Evolutionary conservation across 2,888 invertebrate species (phyloP).

Genomic region (Caenorhabditis sp.): DNA sequence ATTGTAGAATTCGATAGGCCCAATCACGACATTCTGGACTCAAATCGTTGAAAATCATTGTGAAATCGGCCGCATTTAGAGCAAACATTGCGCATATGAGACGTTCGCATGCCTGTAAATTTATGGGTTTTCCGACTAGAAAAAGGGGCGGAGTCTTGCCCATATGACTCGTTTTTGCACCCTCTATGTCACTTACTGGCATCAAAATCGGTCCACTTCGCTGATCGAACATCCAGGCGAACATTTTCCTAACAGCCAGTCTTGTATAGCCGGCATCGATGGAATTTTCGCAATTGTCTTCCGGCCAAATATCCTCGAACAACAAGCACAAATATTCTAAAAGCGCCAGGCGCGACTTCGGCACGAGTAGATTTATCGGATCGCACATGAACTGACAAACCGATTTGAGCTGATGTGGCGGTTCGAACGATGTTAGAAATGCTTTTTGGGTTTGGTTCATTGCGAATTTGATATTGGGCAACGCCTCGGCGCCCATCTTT

Average conservation of each 20-base stretch:
- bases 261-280: conserved; percentile 25
- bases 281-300: conserved; percentile 11
- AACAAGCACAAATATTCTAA: conserved; percentile 33
- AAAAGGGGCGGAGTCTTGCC: too few species aligned
- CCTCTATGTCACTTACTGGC: too few species aligned
- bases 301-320: conserved; percentile 38
- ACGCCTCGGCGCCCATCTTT: conserved; percentile 18
- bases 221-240: conserved; percentile 37
- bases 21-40: conserved; percentile 26
- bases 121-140: too few species aligned
- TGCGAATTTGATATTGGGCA: conserved; percentile 25
- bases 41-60: conserved; percentile 28
- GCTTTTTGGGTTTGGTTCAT: conserved; percentile 16
- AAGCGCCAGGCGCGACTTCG: conserved; percentile 20
- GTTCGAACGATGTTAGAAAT: conserved; percentile 23
- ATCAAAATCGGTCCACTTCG: conserved; percentile 35
- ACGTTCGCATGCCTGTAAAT: conserved; percentile 29
- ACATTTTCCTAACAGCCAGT: conserved; percentile 29
- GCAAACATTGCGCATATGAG: conserved; percentile 33
- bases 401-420: conserved; percentile 21
- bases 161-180: too few species aligned
- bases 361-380: conserved; percentile 27
- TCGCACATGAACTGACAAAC: conserved; percentile 39
- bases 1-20: conserved; percentile 34
- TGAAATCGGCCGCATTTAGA: conserved; percentile 35